Percentiles rank a stretch among this genome's conserved stretches.
phyloP scores from a whole-genome alignment of 2,113 vertebrate genomes.

The Toxotes jaculatrix region DNA sequence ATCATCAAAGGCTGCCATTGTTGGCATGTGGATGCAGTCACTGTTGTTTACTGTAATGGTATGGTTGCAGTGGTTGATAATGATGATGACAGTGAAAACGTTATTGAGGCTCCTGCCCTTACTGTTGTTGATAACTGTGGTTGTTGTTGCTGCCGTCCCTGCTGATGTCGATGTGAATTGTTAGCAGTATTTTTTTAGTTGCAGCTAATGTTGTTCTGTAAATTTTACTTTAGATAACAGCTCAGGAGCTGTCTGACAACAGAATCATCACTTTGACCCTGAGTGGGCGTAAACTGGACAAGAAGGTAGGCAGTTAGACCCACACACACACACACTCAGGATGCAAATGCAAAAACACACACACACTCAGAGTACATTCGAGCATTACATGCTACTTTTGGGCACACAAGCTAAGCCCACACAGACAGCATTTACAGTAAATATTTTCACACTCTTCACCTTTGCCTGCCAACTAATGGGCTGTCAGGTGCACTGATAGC shows the following conservation, averaged over 20 bases:
- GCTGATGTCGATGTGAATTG: slow-evolving; percentile 24
- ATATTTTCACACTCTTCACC: slow-evolving; percentile 45
- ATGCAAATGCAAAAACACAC: slow-evolving; percentile 27
- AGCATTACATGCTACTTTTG: slow-evolving; percentile 21
- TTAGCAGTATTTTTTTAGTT: slow-evolving; percentile 27
- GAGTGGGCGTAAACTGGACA: slow-evolving; percentile 96
- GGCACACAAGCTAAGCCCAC: slow-evolving; percentile 38
- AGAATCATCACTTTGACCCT: slow-evolving; percentile 95
- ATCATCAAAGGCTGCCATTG: not conserved
- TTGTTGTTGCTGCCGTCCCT: not conserved
- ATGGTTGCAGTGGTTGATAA: not conserved
- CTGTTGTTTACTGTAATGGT: slow-evolving; percentile 1
- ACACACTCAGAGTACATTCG: not conserved
- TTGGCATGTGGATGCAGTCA: not conserved
- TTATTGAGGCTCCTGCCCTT: slow-evolving; percentile 1
- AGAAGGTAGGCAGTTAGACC: slow-evolving; percentile 88
- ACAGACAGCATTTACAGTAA: slow-evolving; percentile 34
- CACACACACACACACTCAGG: slow-evolving; percentile 14
- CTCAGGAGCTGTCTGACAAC: slow-evolving; percentile 98
- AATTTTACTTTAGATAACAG: slow-evolving; percentile 88
- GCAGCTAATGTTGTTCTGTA: slow-evolving; percentile 40
- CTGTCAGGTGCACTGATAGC: not conserved
- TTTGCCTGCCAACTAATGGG: slow-evolving; percentile 21
- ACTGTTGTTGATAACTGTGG: not conserved
- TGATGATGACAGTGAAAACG: slow-evolving; percentile 1